Conservation (phyloP, 2,797 vertebrate genomes). For the Alca torda region DNA sequence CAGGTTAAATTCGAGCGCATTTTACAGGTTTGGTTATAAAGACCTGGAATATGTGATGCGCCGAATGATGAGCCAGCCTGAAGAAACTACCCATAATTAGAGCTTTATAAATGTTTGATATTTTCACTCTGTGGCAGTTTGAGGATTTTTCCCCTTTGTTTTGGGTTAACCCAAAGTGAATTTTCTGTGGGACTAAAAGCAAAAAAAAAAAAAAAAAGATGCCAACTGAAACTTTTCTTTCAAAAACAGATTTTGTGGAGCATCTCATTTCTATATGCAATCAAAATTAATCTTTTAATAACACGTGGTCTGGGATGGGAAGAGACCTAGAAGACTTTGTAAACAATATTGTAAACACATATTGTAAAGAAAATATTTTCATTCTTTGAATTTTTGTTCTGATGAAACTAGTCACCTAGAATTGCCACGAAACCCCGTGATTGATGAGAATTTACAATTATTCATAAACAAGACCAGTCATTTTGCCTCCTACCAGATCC, state of each 20-base stretch:
- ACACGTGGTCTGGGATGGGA: not conserved
- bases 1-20: fast-evolving
- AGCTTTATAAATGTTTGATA: not conserved
- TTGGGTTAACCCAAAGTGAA: not conserved
- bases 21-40: not conserved
- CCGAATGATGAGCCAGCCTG: not conserved
- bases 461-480: fast-evolving
- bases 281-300: not conserved
- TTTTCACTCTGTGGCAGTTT: not conserved
- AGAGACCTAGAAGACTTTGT: not conserved
- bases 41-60: not conserved
- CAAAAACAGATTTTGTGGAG: not conserved
- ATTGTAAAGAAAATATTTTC: not conserved
- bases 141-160: not conserved
- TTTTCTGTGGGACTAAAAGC: not conserved
- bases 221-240: not conserved
- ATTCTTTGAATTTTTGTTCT: not conserved
- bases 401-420: not conserved
- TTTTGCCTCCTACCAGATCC: not conserved
- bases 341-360: too few species aligned
- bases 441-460: not conserved
- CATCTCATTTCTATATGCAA: not conserved
- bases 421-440: not conserved
- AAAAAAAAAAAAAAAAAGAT: not conserved
- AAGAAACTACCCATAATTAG: not conserved